These are phyloP conservation scores for Pyrochroa serraticornis DNA, from an alignment of 2,888 invertebrate genomes.

Conservation along the genomic window DNA sequence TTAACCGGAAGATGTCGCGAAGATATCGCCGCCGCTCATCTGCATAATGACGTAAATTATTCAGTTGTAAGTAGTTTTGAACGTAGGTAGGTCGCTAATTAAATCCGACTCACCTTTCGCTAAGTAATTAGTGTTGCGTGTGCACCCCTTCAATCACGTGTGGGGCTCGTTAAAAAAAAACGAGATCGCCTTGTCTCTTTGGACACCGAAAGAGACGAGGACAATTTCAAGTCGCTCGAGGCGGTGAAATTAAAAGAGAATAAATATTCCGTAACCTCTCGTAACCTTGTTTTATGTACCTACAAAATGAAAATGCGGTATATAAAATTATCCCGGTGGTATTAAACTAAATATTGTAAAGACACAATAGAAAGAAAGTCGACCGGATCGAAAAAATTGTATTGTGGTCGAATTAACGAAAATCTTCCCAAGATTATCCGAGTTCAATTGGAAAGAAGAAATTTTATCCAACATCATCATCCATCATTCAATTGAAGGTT, in stretches of 20 bases:
- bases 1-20: no score
- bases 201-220: no score
- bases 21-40: no score
- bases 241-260: conserved; percentile 33
- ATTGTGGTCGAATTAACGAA: conserved; percentile 20
- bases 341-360: conserved; percentile 10
- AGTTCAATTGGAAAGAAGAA: conserved; percentile 22
- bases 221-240: conserved; percentile 18
- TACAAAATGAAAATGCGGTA: no score
- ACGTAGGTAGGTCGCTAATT: no score
- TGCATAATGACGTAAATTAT: no score
- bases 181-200: no score
- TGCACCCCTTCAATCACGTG: no score
- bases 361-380: conserved; percentile 25
- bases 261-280: conserved; percentile 25
- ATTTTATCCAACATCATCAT: conserved; percentile 14
- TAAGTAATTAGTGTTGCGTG: no score
- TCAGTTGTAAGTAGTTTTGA: no score
- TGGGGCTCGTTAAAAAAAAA: no score
- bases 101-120: no score
- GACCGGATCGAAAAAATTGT: conserved; percentile 14
- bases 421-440: conserved; percentile 19
- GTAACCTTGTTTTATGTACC: conserved; percentile 15
- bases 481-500: conserved; percentile 9
- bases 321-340: conserved; percentile 11